Conservation (phyloP, 2,113 vertebrate species). For the Erpornis zantholeuca region DNA sequence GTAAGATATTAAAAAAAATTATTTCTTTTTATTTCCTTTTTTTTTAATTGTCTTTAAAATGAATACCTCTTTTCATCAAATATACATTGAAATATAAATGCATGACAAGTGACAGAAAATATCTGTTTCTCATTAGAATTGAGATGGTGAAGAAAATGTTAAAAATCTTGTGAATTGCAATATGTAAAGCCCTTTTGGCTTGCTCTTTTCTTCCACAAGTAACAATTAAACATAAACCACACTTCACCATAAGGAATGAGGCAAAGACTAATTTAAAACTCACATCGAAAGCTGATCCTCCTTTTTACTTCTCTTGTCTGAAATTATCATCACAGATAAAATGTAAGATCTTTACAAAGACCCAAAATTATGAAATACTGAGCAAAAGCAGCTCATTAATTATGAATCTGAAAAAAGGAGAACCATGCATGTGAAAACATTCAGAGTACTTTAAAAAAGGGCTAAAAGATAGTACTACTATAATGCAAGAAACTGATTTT, state of each 20-base stretch:
- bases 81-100: neutral
- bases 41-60: neutral
- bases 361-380: neutral
- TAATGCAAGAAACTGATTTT: neutral
- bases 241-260: neutral
- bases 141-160: neutral
- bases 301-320: neutral
- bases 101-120: neutral
- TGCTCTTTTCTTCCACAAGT: neutral
- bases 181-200: neutral
- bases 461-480: neutral
- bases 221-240: neutral
- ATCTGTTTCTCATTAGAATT: neutral
- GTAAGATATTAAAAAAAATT: neutral
- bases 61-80: neutral
- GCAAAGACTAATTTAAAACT: neutral
- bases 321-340: neutral
- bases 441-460: neutral
- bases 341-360: neutral
- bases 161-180: neutral
- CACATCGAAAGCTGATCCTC: neutral
- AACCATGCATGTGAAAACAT: neutral
- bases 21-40: accelerated
- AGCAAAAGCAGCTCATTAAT: neutral
- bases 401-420: neutral